Evolutionary conservation across 1,140 invertebrate genomes (phyloP), one percentile per base, ranked within the genome.

Genomic region (Conus ventricosus): DNA sequence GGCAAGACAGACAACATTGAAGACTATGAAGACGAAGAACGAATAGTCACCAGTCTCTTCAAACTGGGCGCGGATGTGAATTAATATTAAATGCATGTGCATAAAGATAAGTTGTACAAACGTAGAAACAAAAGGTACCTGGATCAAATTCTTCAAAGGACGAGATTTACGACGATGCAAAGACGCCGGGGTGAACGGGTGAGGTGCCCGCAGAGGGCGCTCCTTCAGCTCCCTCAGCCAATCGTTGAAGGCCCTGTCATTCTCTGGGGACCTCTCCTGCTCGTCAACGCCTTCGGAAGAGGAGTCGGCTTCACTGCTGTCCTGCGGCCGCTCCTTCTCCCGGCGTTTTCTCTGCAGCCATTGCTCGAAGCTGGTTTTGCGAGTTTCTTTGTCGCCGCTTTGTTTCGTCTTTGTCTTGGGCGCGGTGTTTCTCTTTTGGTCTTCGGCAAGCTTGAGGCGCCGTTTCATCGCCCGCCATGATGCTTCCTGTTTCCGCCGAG

Each of bases 321-420:
- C 27, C 80, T 78, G 25, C 5, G 10, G 23, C 25, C 80, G 80
- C 20, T 81, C 27, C 23, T 23, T 11, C 51, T 81, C 80, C n/a
- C 85, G 89, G 80, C 92, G 88, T 71, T 89, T 93, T 10, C 55
- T 60, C 54, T 91, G 85, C n/a, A 93, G 63, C 92, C 93, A 93
- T 39, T 90, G 67, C 10, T 92, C 91, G 87, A 92, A 93, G 7
- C 91, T 91, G 80, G 90, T 90, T 57, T 86, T 90, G 81, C 53
- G 84, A 87, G 17, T 23, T 13, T 55, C 39, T 23, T 71, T 75
- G 57, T 53, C 23, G 54, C 10, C 25, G 13, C 11, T 15, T 39
- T 20, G 25, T 54, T 54, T 54, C 0, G n/a, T 10, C 51, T 17
- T 54, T 11, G 39, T 15, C 51, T 55, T 81, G 39, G 39, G 27